phyloP scores from a whole-genome alignment of 2,797 vertebrate genomes.

The Crax fasciolata region DNA sequence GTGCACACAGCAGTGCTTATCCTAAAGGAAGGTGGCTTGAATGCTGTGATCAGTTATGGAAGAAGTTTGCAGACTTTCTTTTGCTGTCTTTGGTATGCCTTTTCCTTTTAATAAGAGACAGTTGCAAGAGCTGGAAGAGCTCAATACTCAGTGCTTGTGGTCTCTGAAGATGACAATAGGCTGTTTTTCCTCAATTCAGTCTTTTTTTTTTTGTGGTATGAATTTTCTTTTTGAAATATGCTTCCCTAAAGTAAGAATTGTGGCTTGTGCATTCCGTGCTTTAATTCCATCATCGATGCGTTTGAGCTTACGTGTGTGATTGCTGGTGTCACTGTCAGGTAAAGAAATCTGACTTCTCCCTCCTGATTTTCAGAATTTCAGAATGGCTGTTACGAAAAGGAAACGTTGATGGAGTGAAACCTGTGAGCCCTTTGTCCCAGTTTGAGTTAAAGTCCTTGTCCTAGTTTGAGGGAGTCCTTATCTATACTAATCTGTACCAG shows the following conservation, averaged over 20 bases:
- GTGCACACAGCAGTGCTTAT: not conserved
- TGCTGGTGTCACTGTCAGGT: not conserved
- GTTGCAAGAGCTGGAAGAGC: slow-evolving; percentile 20
- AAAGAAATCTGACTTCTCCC: not conserved
- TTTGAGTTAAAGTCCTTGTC: slow-evolving; percentile 59
- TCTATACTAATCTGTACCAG: slow-evolving; percentile 15
- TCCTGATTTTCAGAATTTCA: not conserved
- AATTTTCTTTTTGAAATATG: not conserved
- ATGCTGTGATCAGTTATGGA: not conserved
- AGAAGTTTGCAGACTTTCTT: not conserved
- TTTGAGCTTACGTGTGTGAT: not conserved
- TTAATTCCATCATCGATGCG: accelerated
- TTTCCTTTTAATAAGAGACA: not conserved
- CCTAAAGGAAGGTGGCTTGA: not conserved
- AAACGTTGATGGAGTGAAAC: not conserved
- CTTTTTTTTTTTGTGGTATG: not conserved
- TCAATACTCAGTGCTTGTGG: not conserved
- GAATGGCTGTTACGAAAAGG: not conserved
- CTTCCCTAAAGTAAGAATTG: not conserved
- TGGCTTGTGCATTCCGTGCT: not conserved
- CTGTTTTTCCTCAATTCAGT: not conserved
- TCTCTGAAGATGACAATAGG: slow-evolving; percentile 36
- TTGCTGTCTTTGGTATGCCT: not conserved
- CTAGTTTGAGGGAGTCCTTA: slow-evolving; percentile 46
- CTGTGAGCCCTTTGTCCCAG: slow-evolving; percentile 24